Base-by-base conservation (phyloP, 2,797 vertebrate genomes). In the Chiroxiphia lanceolata region DNA sequence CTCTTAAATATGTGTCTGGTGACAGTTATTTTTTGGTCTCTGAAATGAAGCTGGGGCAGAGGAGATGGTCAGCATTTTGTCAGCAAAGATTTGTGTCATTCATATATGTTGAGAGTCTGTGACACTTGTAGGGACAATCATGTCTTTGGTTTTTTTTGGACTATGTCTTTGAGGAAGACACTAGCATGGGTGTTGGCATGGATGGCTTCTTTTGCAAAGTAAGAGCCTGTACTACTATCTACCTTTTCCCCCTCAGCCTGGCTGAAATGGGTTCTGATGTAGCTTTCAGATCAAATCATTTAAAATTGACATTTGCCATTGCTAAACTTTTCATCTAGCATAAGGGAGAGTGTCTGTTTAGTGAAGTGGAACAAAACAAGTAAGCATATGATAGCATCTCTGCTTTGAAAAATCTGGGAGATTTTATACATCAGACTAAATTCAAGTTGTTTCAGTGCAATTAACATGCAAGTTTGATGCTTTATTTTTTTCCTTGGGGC, bases 231-330 rank as follows among this genome's bases (percentile, higher is more conserved):
- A 5, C 27, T 54, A 61, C 61, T 59, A 36, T 85, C 57, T 9
- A 8, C 4, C 25, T 82, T 79, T 61, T 26, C 16, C 33, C 47
- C 34, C 2, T 3, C 53, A 89, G 75, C 45, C 16, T 84, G 48
- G 70, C 63, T 94, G 83, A 86, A 93, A 63, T 0, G 1, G 23
- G 38, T 76, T 87, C 38, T 84, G 59, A 88, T 90, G 33, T 13
- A 88, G 80, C 80, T 89, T 91, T 94, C 70, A 70, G 83, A 96
- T 94, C 44, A 89, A 69, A 93, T 92, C 5, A 84, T 83, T 89
- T 91, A 68, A 88, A 90, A 79, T 77, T 93, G 91, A 91, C 87
- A 80, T 94, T 94, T 95, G 95, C 80, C 91, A 77, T 94, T 80
- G 91, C 85, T 93, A 82, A 94, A 90, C 89, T 96, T 96, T 82